phyloP scores from a whole-genome alignment of 2,888 invertebrate species.

The Xestoiulus laeticollis region DNA sequence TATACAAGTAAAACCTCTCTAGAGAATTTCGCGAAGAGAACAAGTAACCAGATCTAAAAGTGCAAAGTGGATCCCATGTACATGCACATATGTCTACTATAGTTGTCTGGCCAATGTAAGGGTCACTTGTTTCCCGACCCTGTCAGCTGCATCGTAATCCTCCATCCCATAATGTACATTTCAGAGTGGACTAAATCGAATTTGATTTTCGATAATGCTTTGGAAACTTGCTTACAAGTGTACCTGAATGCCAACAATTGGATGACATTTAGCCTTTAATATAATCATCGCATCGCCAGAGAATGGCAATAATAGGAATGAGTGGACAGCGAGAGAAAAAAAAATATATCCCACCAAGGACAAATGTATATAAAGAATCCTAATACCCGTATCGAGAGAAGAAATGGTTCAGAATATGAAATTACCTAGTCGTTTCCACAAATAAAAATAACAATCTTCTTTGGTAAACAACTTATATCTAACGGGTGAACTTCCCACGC shows the following conservation, averaged over 20 bases:
- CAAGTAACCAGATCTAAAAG: not conserved
- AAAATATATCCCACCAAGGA: no score
- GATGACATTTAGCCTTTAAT: constrained; percentile 26
- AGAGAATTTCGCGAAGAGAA: constrained; percentile 26
- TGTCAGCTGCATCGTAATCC: constrained; percentile 26
- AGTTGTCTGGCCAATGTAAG: not conserved
- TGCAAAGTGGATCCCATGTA: not conserved
- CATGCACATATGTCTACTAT: not conserved
- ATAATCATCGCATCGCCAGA: constrained; percentile 24
- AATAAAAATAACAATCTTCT: not conserved
- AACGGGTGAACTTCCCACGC: not conserved
- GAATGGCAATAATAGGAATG: constrained; percentile 3
- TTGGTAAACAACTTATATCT: not conserved
- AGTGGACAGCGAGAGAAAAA: constrained; percentile 1
- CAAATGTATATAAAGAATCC: not conserved
- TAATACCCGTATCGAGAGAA: not conserved
- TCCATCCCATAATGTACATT: not conserved
- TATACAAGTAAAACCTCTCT: constrained; percentile 17
- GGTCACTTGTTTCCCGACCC: constrained; percentile 19
- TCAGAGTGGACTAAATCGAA: constrained; percentile 12
- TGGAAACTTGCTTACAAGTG: constrained; percentile 16
- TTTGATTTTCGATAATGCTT: not conserved
- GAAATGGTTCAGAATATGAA: constrained; percentile 14
- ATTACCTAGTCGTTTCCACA: not conserved
- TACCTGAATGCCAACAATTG: constrained; percentile 17